phyloP scores from a whole-genome alignment of 1,140 invertebrate genomes.

The Linepithema humile region DNA sequence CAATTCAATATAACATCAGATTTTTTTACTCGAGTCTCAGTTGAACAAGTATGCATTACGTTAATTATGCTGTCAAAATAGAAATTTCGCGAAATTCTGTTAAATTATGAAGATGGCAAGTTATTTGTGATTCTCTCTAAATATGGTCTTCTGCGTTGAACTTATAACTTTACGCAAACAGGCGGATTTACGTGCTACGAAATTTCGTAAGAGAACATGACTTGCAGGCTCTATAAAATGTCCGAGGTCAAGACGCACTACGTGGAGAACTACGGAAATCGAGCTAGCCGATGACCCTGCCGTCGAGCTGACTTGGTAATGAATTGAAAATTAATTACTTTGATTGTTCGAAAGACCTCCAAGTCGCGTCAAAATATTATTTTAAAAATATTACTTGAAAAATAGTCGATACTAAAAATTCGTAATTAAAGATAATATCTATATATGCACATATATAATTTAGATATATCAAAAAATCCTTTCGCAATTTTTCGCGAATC shows the following conservation, averaged over 20 bases:
- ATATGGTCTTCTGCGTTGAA: not conserved
- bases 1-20: not conserved
- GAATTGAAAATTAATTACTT: no score
- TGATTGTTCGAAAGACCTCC: no score
- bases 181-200: slow-evolving; percentile 14
- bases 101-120: not conserved
- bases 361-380: no score
- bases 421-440: no score
- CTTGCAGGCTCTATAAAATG: slow-evolving; percentile 33
- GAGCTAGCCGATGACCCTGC: no score
- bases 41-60: not conserved
- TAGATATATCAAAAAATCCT: no score
- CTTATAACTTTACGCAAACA: not conserved
- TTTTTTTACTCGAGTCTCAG: not conserved
- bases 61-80: not conserved
- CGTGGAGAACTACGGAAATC: slow-evolving; percentile 10
- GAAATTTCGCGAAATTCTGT: not conserved
- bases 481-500: no score
- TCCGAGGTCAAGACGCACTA: not conserved
- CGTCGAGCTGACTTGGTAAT: no score
- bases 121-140: not conserved
- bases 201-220: not conserved
- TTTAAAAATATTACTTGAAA: no score
- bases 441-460: no score
- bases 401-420: no score